Evolutionary conservation across 2,797 vertebrate species (phyloP).

Genomic region (Toxotes lorentzi): DNA sequence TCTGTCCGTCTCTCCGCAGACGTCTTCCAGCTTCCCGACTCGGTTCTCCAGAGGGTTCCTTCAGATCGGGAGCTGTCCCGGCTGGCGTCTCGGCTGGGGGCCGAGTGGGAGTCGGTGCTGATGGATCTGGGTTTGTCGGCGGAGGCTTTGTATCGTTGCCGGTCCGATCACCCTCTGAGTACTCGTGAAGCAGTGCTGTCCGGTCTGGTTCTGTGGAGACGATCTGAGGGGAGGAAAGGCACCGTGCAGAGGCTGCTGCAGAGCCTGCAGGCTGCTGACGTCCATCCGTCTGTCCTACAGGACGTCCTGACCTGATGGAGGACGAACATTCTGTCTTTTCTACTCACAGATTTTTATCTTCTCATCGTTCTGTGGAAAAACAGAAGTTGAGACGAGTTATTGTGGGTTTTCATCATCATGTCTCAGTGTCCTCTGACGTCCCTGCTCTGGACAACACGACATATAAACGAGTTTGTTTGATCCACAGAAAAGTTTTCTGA

Average conservation of each 20-base stretch:
- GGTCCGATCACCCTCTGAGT: constrained; percentile 86
- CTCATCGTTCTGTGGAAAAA: too few species aligned
- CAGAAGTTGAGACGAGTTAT: too few species aligned
- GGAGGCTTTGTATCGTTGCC: constrained; percentile 89
- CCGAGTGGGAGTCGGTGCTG: constrained; percentile 89
- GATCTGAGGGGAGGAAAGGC: constrained; percentile 84
- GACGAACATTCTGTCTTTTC: neutral
- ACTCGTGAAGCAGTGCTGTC: constrained; percentile 88
- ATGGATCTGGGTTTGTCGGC: constrained; percentile 89
- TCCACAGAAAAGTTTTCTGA: too few species aligned
- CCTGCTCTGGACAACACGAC: too few species aligned
- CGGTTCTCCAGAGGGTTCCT: constrained; percentile 83
- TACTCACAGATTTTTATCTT: neutral
- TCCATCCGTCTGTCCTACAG: constrained; percentile 85
- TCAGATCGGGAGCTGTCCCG: constrained; percentile 90
- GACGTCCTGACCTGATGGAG: constrained; percentile 57
- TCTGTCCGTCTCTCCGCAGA: constrained; percentile 65
- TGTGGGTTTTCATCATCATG: too few species aligned
- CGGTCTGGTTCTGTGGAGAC: constrained; percentile 91
- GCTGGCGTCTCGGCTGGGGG: constrained; percentile 87
- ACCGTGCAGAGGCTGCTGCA: constrained; percentile 84
- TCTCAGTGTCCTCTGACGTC: too few species aligned
- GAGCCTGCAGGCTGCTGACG: constrained; percentile 82
- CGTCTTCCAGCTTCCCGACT: constrained; percentile 63
- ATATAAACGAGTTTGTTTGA: too few species aligned